Conservation (phyloP, 2,888 invertebrate species). For the Halictus quadricinctus region DNA sequence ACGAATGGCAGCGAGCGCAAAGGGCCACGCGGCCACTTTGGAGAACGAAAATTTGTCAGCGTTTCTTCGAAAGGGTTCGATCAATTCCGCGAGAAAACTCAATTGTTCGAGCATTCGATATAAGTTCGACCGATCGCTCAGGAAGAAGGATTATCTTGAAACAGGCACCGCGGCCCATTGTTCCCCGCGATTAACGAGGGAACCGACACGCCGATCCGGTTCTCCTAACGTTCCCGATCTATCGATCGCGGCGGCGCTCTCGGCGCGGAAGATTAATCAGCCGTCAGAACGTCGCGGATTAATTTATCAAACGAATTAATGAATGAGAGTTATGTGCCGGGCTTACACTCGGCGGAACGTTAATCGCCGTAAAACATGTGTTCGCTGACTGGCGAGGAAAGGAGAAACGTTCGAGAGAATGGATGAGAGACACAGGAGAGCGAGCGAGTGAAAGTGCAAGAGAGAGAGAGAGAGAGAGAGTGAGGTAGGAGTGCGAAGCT, state of each 20-base stretch:
- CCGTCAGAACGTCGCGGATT: conserved; percentile 43
- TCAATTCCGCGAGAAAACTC: background rate
- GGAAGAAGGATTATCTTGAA: conserved; percentile 25
- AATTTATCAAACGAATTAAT: conserved; percentile 58
- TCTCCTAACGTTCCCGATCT: conserved; percentile 35
- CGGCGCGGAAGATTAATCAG: conserved; percentile 49
- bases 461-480: conserved; percentile 6
- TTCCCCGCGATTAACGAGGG: conserved; percentile 38
- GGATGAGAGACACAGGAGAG: background rate
- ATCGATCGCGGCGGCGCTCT: conserved; percentile 36
- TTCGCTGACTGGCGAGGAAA: conserved; percentile 20
- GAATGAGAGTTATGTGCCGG: conserved; percentile 39
- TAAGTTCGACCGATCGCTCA: conserved; percentile 32
- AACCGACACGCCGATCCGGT: conserved; percentile 6
- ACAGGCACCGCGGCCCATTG: conserved; percentile 28
- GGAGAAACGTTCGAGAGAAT: background rate
- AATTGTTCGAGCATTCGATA: conserved; percentile 1
- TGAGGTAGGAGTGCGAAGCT: background rate
- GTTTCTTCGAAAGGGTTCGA: background rate
- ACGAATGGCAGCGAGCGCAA: background rate
- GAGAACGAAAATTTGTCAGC: background rate
- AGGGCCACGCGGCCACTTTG: background rate
- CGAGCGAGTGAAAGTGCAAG: conserved; percentile 13
- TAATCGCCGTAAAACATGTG: conserved; percentile 48
- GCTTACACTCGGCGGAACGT: conserved; percentile 28